Percentiles rank a stretch among this genome's conserved stretches.
These are phyloP conservation scores for Megalurothrips usitatus DNA, from an alignment of 2,888 invertebrate species.

Conservation along the genomic window DNA sequence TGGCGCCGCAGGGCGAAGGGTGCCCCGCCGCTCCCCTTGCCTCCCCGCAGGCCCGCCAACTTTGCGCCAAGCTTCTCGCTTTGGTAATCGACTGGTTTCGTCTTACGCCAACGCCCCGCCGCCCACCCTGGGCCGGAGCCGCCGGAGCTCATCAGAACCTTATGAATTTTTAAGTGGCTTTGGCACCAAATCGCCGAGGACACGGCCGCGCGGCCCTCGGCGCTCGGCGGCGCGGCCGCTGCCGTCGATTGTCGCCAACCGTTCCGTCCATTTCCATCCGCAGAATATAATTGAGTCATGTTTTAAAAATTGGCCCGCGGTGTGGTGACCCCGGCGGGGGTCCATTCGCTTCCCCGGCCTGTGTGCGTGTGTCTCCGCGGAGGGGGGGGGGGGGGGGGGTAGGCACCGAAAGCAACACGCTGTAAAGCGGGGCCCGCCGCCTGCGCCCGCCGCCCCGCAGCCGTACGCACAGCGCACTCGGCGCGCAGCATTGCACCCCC, in stretches of 20 bases:
- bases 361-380: no score
- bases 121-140: background rate
- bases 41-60: background rate
- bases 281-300: background rate
- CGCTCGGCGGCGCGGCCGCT: background rate
- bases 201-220: background rate
- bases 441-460: no score
- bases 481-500: no score
- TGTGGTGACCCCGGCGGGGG: no score
- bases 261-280: no score
- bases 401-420: no score
- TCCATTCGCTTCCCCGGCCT: no score
- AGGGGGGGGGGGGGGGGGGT: no score
- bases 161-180: constrained; percentile 23
- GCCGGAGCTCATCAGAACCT: constrained; percentile 12
- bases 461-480: no score
- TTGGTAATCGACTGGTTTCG: constrained; percentile 24
- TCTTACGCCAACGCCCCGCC: background rate
- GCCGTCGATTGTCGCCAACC: background rate
- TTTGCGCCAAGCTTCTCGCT: background rate
- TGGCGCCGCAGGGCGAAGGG: background rate
- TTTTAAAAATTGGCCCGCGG: background rate
- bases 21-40: background rate
- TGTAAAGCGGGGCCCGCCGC: no score
- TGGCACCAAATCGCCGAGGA: background rate